Evolutionary conservation across 2,797 vertebrate species (phyloP).

Genomic region (Myotis planiceps): DNA sequence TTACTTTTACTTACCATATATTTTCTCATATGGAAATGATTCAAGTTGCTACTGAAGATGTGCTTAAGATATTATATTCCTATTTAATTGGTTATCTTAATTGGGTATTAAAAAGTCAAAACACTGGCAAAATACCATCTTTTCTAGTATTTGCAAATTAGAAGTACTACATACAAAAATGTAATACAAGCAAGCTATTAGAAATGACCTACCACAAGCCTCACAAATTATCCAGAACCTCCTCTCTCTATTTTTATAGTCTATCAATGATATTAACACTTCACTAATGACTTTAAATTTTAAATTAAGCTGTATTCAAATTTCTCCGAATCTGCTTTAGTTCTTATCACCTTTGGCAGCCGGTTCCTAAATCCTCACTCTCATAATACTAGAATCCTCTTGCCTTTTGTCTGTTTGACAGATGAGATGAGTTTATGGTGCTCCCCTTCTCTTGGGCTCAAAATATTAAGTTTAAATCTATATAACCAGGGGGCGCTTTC

Average conservation of each 20-base stretch:
- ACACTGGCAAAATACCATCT: background rate
- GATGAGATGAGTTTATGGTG: constrained; percentile 54
- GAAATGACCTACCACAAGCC: background rate
- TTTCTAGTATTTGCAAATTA: background rate
- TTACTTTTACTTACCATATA: background rate
- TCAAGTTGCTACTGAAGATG: background rate
- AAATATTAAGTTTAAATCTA: constrained; percentile 79
- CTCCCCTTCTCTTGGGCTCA: constrained; percentile 63
- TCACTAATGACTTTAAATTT: constrained; percentile 60
- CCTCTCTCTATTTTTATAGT: background rate
- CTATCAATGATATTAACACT: background rate
- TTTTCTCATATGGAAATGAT: background rate
- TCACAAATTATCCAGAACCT: background rate
- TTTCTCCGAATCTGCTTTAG: constrained; percentile 62
- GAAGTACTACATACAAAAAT: background rate
- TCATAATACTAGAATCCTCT: constrained; percentile 33
- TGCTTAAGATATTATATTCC: background rate
- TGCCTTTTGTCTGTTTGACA: constrained; percentile 67
- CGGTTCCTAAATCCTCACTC: constrained; percentile 26
- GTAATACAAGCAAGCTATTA: background rate
- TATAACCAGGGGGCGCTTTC: constrained; percentile 59
- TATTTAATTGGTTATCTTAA: constrained; percentile 46
- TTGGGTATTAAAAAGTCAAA: constrained; percentile 19
- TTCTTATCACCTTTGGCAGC: constrained; percentile 69
- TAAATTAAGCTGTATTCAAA: constrained; percentile 76